These are phyloP conservation scores for Clitarchus hookeri DNA, from an alignment of 2,888 invertebrate genomes.

Conservation along the genomic window DNA sequence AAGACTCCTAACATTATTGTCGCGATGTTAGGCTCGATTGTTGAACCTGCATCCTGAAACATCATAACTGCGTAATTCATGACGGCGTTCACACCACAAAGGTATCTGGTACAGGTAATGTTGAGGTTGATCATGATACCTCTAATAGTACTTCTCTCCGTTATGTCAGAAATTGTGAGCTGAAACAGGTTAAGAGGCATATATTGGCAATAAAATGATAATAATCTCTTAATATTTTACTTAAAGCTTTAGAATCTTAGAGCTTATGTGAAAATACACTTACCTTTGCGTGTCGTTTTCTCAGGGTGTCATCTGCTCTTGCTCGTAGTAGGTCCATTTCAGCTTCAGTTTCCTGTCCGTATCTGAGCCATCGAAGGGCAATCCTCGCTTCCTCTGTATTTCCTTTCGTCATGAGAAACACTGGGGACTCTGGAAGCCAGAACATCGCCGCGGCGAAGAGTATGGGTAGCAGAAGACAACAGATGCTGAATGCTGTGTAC, in stretches of 20 bases:
- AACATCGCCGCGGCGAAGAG: neutral
- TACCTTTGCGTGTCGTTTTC: neutral
- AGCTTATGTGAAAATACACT: too few relatives aligned
- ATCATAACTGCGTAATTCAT: conserved; percentile 51
- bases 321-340: neutral
- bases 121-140: conserved; percentile 53
- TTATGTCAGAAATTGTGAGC: conserved; percentile 49
- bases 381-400: neutral
- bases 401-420: neutral
- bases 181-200: conserved; percentile 31
- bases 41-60: conserved; percentile 48
- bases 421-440: neutral
- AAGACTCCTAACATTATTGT: neutral
- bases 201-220: too few relatives aligned
- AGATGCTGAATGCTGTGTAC: neutral
- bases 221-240: too few relatives aligned
- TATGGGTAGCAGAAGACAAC: neutral
- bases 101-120: conserved; percentile 54
- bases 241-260: too few relatives aligned
- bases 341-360: neutral
- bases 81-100: conserved; percentile 56
- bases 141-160: conserved; percentile 51
- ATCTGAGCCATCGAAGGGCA: neutral
- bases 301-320: neutral
- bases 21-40: neutral